Evolutionary conservation across 2,797 vertebrate species (phyloP).

Genomic region (Oreochromis grahami): DNA sequence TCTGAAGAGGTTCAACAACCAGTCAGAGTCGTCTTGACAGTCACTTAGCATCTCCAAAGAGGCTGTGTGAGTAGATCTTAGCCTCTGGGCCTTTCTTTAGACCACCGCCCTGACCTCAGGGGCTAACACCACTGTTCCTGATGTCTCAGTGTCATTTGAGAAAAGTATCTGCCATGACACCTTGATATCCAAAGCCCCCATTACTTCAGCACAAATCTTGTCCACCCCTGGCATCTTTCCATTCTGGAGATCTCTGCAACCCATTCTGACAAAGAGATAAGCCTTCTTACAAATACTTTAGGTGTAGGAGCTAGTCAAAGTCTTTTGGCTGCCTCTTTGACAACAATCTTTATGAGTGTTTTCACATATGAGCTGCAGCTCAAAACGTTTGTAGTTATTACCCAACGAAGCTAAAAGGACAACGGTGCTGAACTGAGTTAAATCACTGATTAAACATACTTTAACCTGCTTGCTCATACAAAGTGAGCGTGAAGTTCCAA

Average conservation of each 20-base stretch:
- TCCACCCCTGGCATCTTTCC: conserved; percentile 48
- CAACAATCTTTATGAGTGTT: not conserved
- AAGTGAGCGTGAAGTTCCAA: not conserved
- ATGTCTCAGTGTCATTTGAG: conserved; percentile 26
- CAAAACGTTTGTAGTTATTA: not conserved
- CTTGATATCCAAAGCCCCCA: conserved; percentile 44
- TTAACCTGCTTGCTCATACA: not conserved
- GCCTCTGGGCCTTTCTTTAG: not conserved
- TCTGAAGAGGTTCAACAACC: not conserved
- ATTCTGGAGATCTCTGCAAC: not conserved
- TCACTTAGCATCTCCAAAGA: not conserved
- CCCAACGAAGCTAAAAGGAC: not conserved
- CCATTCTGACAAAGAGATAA: conserved; percentile 14
- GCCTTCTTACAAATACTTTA: not conserved
- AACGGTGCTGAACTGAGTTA: not conserved
- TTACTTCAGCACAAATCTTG: conserved; percentile 57
- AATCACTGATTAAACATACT: not conserved
- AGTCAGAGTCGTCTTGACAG: not conserved
- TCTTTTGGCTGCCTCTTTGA: not conserved
- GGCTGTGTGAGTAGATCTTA: not conserved
- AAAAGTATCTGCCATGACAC: conserved; percentile 34
- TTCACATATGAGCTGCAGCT: not conserved
- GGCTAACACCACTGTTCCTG: conserved; percentile 9
- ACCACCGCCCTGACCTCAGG: not conserved
- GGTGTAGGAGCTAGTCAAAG: not conserved